phyloP scores from a whole-genome alignment of 2,888 invertebrate genomes.

The Perdita meconis region DNA sequence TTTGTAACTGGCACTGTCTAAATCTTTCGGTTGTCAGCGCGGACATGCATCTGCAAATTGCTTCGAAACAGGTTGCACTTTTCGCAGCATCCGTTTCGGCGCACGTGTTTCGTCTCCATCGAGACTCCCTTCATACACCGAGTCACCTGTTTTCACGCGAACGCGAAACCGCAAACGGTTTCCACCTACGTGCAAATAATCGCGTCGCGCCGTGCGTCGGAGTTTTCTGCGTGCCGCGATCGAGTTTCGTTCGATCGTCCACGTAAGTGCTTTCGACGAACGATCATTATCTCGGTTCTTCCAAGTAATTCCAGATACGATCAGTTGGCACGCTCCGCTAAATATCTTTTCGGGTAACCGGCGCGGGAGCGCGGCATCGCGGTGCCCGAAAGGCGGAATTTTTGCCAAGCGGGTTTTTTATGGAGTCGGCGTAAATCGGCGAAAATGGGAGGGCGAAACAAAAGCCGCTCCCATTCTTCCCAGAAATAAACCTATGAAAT shows the following conservation, averaged over 20 bases:
- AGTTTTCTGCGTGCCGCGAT: too few species aligned
- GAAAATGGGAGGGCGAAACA: conserved; percentile 34
- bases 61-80: conserved; percentile 44
- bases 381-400: conserved; percentile 15
- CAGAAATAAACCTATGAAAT: conserved; percentile 62
- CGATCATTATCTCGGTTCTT: background rate
- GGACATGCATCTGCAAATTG: conserved; percentile 29
- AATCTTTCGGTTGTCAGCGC: conserved; percentile 41
- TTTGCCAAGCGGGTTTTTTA: conserved; percentile 54
- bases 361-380: background rate
- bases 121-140: conserved; percentile 18
- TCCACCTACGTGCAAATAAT: background rate
- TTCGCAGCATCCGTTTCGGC: conserved; percentile 19
- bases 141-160: conserved; percentile 41
- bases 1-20: conserved; percentile 48
- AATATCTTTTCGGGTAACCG: conserved; percentile 1
- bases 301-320: conserved; percentile 23
- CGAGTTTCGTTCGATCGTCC: background rate
- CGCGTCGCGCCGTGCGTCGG: too few species aligned
- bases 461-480: conserved; percentile 52
- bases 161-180: background rate
- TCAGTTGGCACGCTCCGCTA: conserved; percentile 22
- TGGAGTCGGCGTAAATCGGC: conserved; percentile 28
- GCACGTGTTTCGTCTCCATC: conserved; percentile 2
- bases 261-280: background rate